Conservation (phyloP, 2,888 invertebrate species). For the Adineta ricciae region DNA sequence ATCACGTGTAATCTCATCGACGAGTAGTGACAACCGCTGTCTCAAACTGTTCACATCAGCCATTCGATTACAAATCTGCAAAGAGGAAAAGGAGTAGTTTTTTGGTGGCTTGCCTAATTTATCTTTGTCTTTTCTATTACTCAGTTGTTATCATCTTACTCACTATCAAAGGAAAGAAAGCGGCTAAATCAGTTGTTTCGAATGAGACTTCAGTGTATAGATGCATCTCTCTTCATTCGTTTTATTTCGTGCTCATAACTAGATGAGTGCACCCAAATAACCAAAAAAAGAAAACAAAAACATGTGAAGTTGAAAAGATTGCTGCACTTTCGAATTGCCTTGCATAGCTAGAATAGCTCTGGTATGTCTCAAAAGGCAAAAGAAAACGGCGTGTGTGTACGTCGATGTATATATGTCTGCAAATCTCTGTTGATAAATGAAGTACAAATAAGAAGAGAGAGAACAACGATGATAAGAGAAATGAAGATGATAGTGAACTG, state of each 20-base stretch:
- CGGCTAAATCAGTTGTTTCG: neutral
- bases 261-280: neutral
- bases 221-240: neutral
- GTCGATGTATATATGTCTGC: too few relatives aligned
- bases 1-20: neutral
- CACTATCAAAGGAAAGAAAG: neutral
- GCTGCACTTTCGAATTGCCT: neutral
- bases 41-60: neutral
- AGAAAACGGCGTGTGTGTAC: neutral
- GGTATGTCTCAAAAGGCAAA: neutral
- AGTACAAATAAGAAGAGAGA: neutral
- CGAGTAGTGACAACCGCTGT: neutral
- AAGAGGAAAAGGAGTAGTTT: neutral
- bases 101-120: neutral
- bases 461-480: neutral
- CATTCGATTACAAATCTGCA: neutral
- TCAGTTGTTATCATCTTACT: neutral
- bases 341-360: neutral
- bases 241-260: neutral
- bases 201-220: neutral
- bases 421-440: neutral
- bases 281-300: neutral
- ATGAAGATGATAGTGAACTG: neutral
- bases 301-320: neutral
- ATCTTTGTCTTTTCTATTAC: neutral